These are phyloP conservation scores for Selene dorsalis DNA, from an alignment of 2,797 vertebrate genomes.

Conservation along the genomic window DNA sequence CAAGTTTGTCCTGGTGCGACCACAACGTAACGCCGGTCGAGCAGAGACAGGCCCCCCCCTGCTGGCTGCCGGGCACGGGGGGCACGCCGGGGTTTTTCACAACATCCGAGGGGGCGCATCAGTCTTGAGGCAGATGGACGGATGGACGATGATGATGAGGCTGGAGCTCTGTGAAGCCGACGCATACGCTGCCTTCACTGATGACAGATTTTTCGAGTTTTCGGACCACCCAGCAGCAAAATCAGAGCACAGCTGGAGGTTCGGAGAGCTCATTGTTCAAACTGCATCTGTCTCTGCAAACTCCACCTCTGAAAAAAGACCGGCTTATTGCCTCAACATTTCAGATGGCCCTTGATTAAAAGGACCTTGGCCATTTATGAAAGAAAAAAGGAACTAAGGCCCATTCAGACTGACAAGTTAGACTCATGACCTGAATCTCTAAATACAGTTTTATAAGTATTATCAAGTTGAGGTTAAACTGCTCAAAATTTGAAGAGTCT, in stretches of 20 bases:
- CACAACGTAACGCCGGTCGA: slow-evolving; percentile 66
- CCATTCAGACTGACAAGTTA: too few relatives aligned
- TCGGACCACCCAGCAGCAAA: slow-evolving; percentile 45
- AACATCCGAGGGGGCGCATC: slow-evolving; percentile 62
- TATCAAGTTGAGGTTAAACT: slow-evolving; percentile 30
- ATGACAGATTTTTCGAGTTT: slow-evolving; percentile 60
- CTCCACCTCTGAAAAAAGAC: slow-evolving; percentile 31
- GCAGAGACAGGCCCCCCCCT: slow-evolving; percentile 44
- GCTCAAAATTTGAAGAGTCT: slow-evolving; percentile 28
- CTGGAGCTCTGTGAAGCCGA: slow-evolving; percentile 37
- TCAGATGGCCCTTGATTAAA: slow-evolving; percentile 19
- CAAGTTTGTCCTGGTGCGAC: slow-evolving; percentile 78
- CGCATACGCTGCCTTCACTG: slow-evolving; percentile 51
- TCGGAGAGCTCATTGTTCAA: slow-evolving; percentile 60
- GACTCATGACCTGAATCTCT: slow-evolving; percentile 21
- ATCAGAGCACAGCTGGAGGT: slow-evolving; percentile 66
- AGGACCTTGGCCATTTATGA: slow-evolving; percentile 41
- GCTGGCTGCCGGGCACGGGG: slow-evolving; percentile 37
- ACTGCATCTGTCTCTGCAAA: slow-evolving; percentile 58
- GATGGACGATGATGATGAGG: slow-evolving; percentile 64
- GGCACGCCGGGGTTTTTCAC: slow-evolving; percentile 48
- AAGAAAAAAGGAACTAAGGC: slow-evolving; percentile 4
- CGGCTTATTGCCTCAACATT: slow-evolving; percentile 37
- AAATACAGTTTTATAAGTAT: slow-evolving; percentile 15
- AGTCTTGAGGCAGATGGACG: slow-evolving; percentile 68